Percentiles rank a stretch among this genome's conserved stretches.
phyloP scores from a whole-genome alignment of 2,888 invertebrate genomes.

The Caenorhabditis afra region DNA sequence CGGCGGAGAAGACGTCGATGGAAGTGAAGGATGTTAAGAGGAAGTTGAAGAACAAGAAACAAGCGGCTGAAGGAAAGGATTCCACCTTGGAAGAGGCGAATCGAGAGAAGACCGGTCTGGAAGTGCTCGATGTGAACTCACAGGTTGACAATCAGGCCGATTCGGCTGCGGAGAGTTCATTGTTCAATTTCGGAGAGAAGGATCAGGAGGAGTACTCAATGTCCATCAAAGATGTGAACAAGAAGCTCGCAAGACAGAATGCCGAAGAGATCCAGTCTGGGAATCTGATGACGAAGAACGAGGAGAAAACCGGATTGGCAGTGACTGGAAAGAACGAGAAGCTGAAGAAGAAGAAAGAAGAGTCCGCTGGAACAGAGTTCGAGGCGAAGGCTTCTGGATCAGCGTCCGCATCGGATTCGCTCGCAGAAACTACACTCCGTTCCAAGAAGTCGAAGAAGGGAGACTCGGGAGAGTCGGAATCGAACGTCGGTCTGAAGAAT shows the following conservation, averaged over 20 bases:
- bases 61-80: conserved; percentile 14
- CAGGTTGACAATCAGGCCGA: background rate
- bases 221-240: conserved; percentile 41
- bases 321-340: conserved; percentile 36
- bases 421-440: conserved; percentile 28
- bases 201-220: conserved; percentile 46
- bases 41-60: conserved; percentile 43
- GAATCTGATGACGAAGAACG: conserved; percentile 27
- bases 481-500: conserved; percentile 5
- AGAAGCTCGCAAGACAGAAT: conserved; percentile 38
- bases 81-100: conserved; percentile 4
- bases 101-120: conserved; percentile 18
- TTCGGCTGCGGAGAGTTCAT: background rate
- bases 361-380: conserved; percentile 22
- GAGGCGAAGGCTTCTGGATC: conserved; percentile 8
- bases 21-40: conserved; percentile 30
- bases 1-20: conserved; percentile 33
- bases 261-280: conserved; percentile 52
- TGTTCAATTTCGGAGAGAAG: conserved; percentile 38
- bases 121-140: conserved; percentile 6
- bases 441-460: conserved; percentile 37
- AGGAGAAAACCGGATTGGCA: conserved; percentile 38
- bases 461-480: conserved; percentile 16
- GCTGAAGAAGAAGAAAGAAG: conserved; percentile 18
- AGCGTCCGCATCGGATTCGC: conserved; percentile 7